Base-by-base conservation (phyloP, 2,113 vertebrate genomes). In the Meriones unguiculatus region DNA sequence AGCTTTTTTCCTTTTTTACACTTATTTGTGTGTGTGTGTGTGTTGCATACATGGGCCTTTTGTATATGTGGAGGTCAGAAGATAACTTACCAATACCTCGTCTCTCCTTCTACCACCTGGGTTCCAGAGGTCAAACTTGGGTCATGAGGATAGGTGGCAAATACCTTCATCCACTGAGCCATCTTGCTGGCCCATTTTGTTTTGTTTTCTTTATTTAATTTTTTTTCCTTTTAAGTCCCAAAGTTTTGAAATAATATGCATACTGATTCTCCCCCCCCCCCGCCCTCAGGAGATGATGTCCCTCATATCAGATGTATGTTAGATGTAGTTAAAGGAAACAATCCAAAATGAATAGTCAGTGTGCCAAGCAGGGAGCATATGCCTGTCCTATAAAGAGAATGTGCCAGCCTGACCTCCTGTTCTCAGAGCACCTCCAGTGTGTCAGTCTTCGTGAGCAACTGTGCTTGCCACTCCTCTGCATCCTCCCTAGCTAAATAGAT, bases 311-410 rank as follows among this genome's bases (percentile, higher is more conserved):
- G 24, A 35, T 13, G 35, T 67, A 54, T 25, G 80, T 92, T 87
- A 62, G 35, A 85, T 54, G 2, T 50, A 57, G 28, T 76, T 62
- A 69, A 67, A n/a, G 38, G 78, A 92, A 67, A 95, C 65, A 95
- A 93, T 88, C 28, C 32, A 57, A 87, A 81, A 85, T 86, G 86
- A 96, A 78, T 67, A 93, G 65, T 92, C 52, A 87, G 5, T 76
- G 52, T 85, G 46, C 32, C 57, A 46, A 54, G 30, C 9, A 52
- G 81, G 92, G 72, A 62, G 35, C 30, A 87, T 73, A 76, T 52
- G 15, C 17, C 20, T 5, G 25, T 86, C 46, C 87, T 24, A 0
- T 28, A 35, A 30, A 73, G 24, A 76, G 59, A 24, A 0, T 57
- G 12, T 1, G 72, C 46, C 80, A 87, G 73, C 12, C 12, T 18